Evolutionary conservation across 2,888 invertebrate genomes (phyloP).

Genomic region (Lepidochitona cinerea): DNA sequence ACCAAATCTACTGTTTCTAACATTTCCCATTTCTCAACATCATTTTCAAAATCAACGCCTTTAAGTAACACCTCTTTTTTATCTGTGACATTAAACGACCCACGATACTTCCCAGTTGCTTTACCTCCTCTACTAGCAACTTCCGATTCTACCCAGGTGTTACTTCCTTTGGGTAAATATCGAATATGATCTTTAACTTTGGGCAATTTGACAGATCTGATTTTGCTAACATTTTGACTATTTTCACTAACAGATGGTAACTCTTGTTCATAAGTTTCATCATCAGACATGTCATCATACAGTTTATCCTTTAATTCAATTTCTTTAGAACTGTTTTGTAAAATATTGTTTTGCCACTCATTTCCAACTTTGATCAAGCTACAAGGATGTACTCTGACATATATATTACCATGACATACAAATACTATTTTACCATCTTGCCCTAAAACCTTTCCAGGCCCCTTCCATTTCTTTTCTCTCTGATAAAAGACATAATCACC

Average conservation of each 20-base stretch:
- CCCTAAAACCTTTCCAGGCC: slow-evolving; percentile 35
- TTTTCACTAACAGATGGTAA: background rate
- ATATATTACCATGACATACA: slow-evolving; percentile 26
- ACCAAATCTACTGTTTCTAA: background rate
- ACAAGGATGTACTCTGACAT: slow-evolving; percentile 23
- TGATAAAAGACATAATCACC: slow-evolving; percentile 25
- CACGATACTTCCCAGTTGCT: slow-evolving; percentile 4
- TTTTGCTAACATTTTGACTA: background rate
- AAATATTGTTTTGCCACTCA: background rate
- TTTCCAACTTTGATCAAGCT: slow-evolving; percentile 11
- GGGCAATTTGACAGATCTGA: background rate
- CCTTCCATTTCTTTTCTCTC: slow-evolving; percentile 19
- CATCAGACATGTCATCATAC: background rate
- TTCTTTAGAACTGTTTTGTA: background rate
- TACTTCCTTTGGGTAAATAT: background rate
- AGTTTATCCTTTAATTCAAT: background rate
- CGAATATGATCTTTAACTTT: background rate
- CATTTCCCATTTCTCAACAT: background rate
- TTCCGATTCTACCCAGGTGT: background rate
- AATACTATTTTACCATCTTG: slow-evolving; percentile 31
- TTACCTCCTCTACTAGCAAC: slow-evolving; percentile 9
- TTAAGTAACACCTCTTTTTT: background rate
- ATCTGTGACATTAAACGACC: slow-evolving; percentile 4
- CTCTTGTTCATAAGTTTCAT: background rate
- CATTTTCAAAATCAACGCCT: slow-evolving; percentile 11